Conservation (phyloP, 1,140 invertebrate genomes). For the Diplogasteroides magnus region DNA sequence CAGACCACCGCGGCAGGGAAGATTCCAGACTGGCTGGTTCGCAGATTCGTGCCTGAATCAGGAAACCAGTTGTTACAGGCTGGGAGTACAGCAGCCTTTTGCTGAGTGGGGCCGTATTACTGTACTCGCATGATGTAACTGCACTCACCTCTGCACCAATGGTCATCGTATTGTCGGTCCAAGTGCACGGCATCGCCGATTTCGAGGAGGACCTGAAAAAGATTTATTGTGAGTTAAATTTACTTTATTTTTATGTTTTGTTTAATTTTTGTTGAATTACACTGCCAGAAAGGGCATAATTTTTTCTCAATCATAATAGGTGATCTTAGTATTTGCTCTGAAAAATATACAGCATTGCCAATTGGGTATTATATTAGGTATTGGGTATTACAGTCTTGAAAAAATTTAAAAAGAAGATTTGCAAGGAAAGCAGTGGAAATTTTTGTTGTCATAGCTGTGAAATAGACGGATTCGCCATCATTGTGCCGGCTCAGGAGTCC, state of each 20-base stretch:
- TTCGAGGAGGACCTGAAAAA: slow-evolving; percentile 89
- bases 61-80: not conserved
- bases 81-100: too few relatives aligned
- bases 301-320: too few relatives aligned
- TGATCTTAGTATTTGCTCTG: too few relatives aligned
- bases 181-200: slow-evolving; percentile 95
- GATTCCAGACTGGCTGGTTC: slow-evolving; percentile 83
- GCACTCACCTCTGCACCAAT: slow-evolving; percentile 82
- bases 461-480: too few relatives aligned
- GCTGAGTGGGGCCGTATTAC: too few relatives aligned
- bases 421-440: not conserved
- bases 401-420: slow-evolving; percentile 4
- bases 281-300: too few relatives aligned
- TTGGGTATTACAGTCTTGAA: not conserved
- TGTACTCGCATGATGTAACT: too few relatives aligned
- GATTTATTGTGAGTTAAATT: too few relatives aligned
- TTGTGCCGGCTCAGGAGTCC: not conserved
- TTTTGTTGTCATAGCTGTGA: not conserved
- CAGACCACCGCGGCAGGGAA: slow-evolving; percentile 93
- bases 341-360: too few relatives aligned
- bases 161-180: slow-evolving; percentile 87
- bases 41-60: slow-evolving; percentile 76
- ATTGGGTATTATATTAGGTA: too few relatives aligned
- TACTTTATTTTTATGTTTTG: too few relatives aligned
- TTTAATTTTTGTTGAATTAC: too few relatives aligned